Base-by-base conservation (phyloP, 2,888 invertebrate species). In the Cinara cedri region DNA sequence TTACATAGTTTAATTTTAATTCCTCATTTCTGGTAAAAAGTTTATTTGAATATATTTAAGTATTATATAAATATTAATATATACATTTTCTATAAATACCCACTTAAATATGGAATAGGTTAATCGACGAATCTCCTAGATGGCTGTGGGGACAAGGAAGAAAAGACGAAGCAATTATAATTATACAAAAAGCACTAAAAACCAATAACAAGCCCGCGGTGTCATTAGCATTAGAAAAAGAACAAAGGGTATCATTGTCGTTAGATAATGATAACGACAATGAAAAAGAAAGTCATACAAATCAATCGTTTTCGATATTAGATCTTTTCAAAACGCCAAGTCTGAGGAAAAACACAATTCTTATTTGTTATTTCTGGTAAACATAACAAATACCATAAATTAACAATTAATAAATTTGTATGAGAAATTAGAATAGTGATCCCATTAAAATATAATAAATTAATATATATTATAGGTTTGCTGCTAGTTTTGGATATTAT, bases 71-170 rank as follows among this genome's bases (percentile, higher is more conserved):
- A 34, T 6, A 6, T 34, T 34, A 34, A n/a, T n/a, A n/a, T n/a
- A n/a, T n/a, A n/a, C n/a, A n/a, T n/a, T 34, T 34, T 21, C 9
- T 44, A 54, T 3, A 54, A 55, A 34, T 21, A n/a, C n/a, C n/a
- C 34, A 34, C 44, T 55, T 42, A 44, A 65, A 21, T 21, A 21
- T 21, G 2, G 8, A 51, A 8, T 26, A 83, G 95, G 95, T 86
- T 93, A 6, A 91, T 95, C 89, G 94, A 95, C 83, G 95, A 95
- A 87, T 95, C 94, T 10, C 94, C 94, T 0, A 89, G 94, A 19
- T 95, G 95, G 95, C 86, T 95, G 10, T 95, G 95, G 94, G 90
- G 91, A 51, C 93, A 94, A 85, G 94, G 94, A 0, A 88, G 91
- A 66, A 87, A 89, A 0, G 88, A 88, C 71, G 92, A 94, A 86